Evolutionary conservation across 2,797 vertebrate genomes (phyloP), one percentile per base, ranked within the genome.

Genomic region (Labroides dimidiatus): DNA sequence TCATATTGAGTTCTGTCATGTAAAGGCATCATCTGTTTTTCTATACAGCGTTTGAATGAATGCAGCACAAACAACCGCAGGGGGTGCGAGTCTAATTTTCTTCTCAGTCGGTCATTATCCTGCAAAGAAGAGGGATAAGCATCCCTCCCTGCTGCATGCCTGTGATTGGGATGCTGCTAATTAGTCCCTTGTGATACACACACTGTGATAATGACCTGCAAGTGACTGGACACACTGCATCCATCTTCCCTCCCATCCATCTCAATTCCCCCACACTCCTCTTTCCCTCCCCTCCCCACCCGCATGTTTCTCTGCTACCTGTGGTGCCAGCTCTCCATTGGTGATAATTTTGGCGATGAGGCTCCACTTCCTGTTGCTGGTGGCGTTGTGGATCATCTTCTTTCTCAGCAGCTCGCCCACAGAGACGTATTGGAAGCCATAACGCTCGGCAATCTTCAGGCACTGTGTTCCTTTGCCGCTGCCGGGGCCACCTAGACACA

Each of bases 321-420:
- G 98, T 42, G 98, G 98, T 33, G 98, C 98, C 90, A 99, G 81
- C 85, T 99, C 98, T 73, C 98, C 98, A 3, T 96, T 99, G 82
- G 98, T 99, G 90, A 99, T 99, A 89, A 99, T 99, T 92, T 97
- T 98, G 36, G 98, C 98, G 48, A 99, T 99, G 69, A 99, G 93
- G 85, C 98, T 98, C 98, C 98, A 99, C 85, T 99, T 99, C 68
- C 98, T 93, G 85, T 98, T 99, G 92, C 97, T 98, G 89, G 96
- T 98, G 76, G 98, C 95, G n/a, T 94, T 97, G 88, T 99, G 97
- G 88, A 99, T 99, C 95, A 95, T 95, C 93, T 97, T 99, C 93
- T 96, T 98, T 74, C 98, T 94, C 76, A 99, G 86, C 76, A 99
- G 79, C 87, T 99, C 97, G 43, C 98, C 98, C 75, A 99, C 98